Conservation (phyloP, 1,140 invertebrate species). For the Lepidostoma basale region DNA sequence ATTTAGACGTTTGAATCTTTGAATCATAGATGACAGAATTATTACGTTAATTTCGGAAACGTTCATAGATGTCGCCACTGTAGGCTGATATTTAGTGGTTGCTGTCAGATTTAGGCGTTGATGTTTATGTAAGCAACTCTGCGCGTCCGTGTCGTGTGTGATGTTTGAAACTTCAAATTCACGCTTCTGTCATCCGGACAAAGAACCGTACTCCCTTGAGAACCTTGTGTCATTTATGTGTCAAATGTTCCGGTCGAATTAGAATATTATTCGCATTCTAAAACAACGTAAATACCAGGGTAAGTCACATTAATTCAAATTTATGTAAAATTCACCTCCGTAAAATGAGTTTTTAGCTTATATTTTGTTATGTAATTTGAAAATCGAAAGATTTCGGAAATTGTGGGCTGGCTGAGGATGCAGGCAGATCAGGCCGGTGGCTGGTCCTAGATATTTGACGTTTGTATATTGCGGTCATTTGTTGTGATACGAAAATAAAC, state of each 20-base stretch:
- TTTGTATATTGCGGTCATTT: slow-evolving; percentile 6
- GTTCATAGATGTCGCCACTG: neutral
- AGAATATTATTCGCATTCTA: neutral
- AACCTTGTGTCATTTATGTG: slow-evolving; percentile 2
- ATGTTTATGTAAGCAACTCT: slow-evolving; percentile 32
- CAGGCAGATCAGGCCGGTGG: too few relatives aligned
- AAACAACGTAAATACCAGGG: neutral
- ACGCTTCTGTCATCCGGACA: slow-evolving; percentile 27
- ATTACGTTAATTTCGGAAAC: too few relatives aligned
- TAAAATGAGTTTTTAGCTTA: neutral
- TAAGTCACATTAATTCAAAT: neutral
- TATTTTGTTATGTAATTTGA: slow-evolving; percentile 26
- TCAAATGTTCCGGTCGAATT: neutral
- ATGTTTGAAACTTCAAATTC: slow-evolving; percentile 35
- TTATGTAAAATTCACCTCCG: neutral
- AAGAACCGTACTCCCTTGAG: slow-evolving; percentile 1
- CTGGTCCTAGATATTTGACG: neutral
- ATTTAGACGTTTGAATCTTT: too few relatives aligned
- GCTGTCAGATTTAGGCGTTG: slow-evolving; percentile 17
- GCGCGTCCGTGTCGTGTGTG: slow-evolving; percentile 15
- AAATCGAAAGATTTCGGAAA: neutral
- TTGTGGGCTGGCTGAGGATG: neutral
- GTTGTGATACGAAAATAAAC: slow-evolving; percentile 22
- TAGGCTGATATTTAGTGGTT: neutral
- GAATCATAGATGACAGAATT: too few relatives aligned